These are phyloP conservation scores for Mohoua ochrocephala DNA, from an alignment of 2,113 vertebrate species.

Conservation along the genomic window DNA sequence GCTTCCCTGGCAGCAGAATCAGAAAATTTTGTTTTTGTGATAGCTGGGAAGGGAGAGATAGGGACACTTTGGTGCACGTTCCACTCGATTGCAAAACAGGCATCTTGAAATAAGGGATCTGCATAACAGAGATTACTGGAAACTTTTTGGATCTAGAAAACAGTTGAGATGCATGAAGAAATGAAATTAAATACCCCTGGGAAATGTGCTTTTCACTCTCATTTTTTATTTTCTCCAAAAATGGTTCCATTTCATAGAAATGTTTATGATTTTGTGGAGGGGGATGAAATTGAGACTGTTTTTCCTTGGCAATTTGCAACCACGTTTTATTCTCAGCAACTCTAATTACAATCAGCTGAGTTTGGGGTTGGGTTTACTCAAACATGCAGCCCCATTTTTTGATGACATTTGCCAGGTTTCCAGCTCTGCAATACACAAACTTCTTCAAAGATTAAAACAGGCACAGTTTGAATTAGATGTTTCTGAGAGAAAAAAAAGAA, in stretches of 20 bases:
- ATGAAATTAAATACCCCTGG: constrained; percentile 10
- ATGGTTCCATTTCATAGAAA: constrained; percentile 18
- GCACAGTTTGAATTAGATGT: not conserved
- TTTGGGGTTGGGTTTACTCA: not conserved
- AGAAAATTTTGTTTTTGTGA: not conserved
- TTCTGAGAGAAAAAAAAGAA: not conserved
- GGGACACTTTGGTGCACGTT: not conserved
- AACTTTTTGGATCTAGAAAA: not conserved
- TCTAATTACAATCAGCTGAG: constrained; percentile 53
- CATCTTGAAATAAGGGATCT: not conserved
- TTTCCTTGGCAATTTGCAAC: constrained; percentile 22
- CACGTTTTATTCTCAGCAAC: constrained; percentile 7
- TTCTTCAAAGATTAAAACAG: not conserved
- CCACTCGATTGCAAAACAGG: constrained; percentile 28
- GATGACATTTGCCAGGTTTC: not conserved
- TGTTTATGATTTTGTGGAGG: constrained; percentile 25
- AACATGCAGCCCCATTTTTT: not conserved
- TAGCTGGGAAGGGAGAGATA: not conserved
- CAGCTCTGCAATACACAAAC: not conserved
- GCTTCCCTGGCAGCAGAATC: not conserved
- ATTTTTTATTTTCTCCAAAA: constrained; percentile 1
- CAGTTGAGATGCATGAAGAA: not conserved
- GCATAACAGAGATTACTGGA: not conserved
- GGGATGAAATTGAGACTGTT: not conserved
- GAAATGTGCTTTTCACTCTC: constrained; percentile 14